Conservation (phyloP, 2,888 invertebrate species). For the Platypus cylindrus region DNA sequence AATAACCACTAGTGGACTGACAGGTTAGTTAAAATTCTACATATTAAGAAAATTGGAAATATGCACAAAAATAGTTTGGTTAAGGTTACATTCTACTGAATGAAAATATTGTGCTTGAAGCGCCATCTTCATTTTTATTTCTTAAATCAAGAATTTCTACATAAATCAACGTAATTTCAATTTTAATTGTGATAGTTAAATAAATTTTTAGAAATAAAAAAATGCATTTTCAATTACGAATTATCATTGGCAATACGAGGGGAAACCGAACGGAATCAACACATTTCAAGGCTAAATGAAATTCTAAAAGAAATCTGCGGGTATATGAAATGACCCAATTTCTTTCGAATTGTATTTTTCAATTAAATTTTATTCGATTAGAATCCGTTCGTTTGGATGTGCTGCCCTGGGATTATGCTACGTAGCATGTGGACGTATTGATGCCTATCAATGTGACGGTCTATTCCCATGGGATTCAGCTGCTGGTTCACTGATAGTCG, state of each 20-base stretch:
- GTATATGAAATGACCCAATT: constrained; percentile 23
- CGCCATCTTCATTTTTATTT: no score
- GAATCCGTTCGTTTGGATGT: constrained; percentile 55
- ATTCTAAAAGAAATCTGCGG: constrained; percentile 30
- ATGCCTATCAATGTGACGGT: constrained; percentile 56
- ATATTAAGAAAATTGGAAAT: background rate
- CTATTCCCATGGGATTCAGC: constrained; percentile 69
- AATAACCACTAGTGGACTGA: constrained; percentile 41
- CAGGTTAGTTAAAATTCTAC: constrained; percentile 31
- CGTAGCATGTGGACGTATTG: constrained; percentile 55
- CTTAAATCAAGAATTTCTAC: no score
- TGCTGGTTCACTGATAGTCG: constrained; percentile 58
- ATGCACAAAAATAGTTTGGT: no score
- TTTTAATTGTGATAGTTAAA: no score
- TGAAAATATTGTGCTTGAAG: no score
- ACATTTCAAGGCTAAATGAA: constrained; percentile 30
- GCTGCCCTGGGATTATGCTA: constrained; percentile 59
- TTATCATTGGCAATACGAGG: constrained; percentile 29
- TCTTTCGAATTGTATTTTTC: constrained; percentile 1
- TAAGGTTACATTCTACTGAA: no score
- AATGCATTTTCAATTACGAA: constrained; percentile 30
- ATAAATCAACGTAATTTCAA: no score
- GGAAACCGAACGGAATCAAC: constrained; percentile 27
- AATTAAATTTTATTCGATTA: constrained; percentile 25
- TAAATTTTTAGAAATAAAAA: constrained; percentile 26